Conservation (phyloP, 2,113 vertebrate species). For the Hystrix brachyura region DNA sequence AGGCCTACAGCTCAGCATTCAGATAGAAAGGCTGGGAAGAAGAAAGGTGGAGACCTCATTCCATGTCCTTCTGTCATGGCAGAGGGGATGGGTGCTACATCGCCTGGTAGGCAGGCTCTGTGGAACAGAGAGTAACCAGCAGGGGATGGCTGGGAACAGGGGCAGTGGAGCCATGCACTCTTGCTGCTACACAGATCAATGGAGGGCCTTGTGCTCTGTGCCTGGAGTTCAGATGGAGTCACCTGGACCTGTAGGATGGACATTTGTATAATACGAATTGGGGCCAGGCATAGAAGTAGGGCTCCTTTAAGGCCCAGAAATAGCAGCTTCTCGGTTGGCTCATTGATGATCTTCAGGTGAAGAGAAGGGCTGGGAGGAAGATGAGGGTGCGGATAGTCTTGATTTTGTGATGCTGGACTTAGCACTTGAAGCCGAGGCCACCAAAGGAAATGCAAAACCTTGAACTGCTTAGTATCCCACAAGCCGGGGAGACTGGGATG, state of each 20-base stretch:
- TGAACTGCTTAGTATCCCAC: neutral
- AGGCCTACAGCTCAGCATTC: neutral
- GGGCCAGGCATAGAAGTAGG: neutral
- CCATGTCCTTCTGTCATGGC: neutral
- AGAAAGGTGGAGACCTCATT: neutral
- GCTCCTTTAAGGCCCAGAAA: neutral
- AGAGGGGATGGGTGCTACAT: neutral
- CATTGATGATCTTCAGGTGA: neutral
- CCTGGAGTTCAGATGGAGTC: neutral
- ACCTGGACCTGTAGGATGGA: neutral
- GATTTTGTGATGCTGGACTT: neutral
- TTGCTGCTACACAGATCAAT: neutral
- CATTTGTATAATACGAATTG: neutral
- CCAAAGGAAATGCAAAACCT: neutral
- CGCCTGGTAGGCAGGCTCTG: neutral
- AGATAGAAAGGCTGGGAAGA: neutral
- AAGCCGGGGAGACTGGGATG: neutral
- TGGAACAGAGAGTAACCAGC: neutral
- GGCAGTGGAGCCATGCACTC: neutral
- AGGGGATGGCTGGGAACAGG: neutral
- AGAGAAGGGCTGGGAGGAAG: neutral
- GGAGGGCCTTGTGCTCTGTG: neutral
- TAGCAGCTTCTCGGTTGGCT: neutral
- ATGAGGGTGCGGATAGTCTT: neutral
- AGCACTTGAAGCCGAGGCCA: neutral